Evolutionary conservation across 2,113 vertebrate species (phyloP), one percentile per base, ranked within the genome.

Genomic region (Gallinago undulata): DNA sequence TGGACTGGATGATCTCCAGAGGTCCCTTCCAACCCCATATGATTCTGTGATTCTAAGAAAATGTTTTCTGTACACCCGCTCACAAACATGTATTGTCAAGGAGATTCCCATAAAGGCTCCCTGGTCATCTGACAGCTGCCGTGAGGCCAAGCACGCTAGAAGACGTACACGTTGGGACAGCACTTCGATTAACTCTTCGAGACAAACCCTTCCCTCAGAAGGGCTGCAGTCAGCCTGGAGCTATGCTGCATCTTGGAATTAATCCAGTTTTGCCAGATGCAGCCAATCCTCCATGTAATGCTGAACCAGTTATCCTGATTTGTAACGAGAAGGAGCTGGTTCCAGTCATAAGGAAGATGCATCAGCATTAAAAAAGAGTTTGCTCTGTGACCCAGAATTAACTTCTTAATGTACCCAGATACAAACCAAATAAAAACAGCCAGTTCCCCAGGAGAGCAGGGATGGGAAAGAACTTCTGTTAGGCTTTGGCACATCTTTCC

Each of bases 231-330:
- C 55, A 59, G 19, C 6, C 66, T 87, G 57, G 50, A 92, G 59
- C 35, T 89, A 79, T 21, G 80, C 84, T 94, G 94, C 59, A 56
- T 0, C 0, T 2, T 93, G 88, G 90, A 95, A 77, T 89, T 76
- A 67, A 68, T 89, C 84, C 91, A 95, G 77, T 76, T 95, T 85
- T 91, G 27, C 91, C 94, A 96, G 89, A 93, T 94, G 91, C 85
- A 91, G 72, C 70, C 78, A 87, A 82, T 82, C 66, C 53, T 63
- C 72, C 31, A 43, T 33, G 48, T 37, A 93, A 66, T 47, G 48
- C 74, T 94, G 74, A 84, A 79, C 84, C 39, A 37, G 57, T 91
- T 82, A 78, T 50, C 93, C 74, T 63, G 66, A 62, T 89, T 63
- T 51, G 45, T 83, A 84, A 77, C 24, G 45, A 92, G 69, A 76